Evolutionary conservation across 2,113 vertebrate species (phyloP).

Genomic region (Siniperca knerii): DNA sequence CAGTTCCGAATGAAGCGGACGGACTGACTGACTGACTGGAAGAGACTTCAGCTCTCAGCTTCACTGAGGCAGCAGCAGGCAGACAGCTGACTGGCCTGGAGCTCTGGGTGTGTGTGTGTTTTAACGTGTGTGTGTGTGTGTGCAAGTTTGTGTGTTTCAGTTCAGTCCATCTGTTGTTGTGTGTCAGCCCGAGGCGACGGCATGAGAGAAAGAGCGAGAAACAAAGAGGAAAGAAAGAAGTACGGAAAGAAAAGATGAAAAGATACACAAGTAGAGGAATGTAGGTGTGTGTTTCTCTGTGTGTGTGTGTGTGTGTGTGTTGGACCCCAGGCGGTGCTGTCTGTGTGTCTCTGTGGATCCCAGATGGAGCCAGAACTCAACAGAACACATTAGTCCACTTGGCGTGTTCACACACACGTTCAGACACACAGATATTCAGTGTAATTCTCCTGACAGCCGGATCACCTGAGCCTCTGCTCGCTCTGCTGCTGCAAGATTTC

Average conservation of each 20-base stretch:
- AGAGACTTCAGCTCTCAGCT: slow-evolving; percentile 32
- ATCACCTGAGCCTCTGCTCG: slow-evolving; percentile 75
- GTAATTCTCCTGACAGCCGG: slow-evolving; percentile 62
- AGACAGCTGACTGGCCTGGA: slow-evolving; percentile 77
- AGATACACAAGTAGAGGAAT: slow-evolving; percentile 44
- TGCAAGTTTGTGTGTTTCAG: slow-evolving; percentile 35
- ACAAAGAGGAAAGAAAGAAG: slow-evolving; percentile 36
- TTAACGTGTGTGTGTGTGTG: slow-evolving; percentile 19
- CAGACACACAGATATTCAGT: slow-evolving; percentile 57
- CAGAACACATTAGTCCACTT: slow-evolving; percentile 78
- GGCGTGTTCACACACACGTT: slow-evolving; percentile 62
- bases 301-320: slow-evolving; percentile 33
- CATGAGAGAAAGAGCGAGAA: slow-evolving; percentile 50
- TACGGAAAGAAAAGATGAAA: slow-evolving; percentile 50
- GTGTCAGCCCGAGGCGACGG: slow-evolving; percentile 58
- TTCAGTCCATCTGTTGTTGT: slow-evolving; percentile 76
- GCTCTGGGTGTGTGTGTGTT: slow-evolving; percentile 35
- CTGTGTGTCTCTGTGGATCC: slow-evolving; percentile 68
- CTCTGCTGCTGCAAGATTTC: slow-evolving; percentile 58
- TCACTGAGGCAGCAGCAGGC: slow-evolving; percentile 62
- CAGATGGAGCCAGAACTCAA: slow-evolving; percentile 78
- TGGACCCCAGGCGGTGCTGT: slow-evolving; percentile 64
- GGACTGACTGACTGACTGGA: slow-evolving; percentile 12
- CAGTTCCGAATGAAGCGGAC: slow-evolving; percentile 23
- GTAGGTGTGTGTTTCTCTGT: slow-evolving; percentile 34